A percentile compares a stretch with the other conserved stretches of the same genome.
phyloP scores from a whole-genome alignment of 2,113 vertebrate genomes.

The Meleagris gallopavo region DNA sequence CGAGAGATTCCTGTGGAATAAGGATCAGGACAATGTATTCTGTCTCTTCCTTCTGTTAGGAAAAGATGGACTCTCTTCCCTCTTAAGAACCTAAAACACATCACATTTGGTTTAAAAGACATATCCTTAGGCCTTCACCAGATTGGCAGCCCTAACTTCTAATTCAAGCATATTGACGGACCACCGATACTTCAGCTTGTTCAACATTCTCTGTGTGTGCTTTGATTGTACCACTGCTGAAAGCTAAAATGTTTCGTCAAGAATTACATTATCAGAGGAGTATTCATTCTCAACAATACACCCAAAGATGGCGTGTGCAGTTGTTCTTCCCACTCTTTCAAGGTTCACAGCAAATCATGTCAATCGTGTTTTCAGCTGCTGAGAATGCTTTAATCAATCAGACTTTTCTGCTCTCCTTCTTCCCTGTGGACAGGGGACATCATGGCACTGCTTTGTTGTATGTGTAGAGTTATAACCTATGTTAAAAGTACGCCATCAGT shows the following conservation, averaged over 20 bases:
- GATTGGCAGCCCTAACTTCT: background rate
- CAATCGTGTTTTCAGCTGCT: background rate
- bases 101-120: background rate
- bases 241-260: background rate
- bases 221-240: background rate
- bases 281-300: background rate
- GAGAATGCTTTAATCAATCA: constrained; percentile 37
- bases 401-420: background rate
- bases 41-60: background rate
- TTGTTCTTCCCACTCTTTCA: background rate
- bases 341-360: background rate
- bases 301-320: background rate
- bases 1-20: background rate
- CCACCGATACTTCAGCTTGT: background rate
- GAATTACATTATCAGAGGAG: background rate
- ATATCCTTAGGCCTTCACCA: background rate
- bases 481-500: background rate
- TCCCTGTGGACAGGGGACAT: background rate
- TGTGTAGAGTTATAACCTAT: constrained; percentile 33
- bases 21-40: background rate
- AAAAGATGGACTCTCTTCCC: background rate
- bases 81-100: background rate
- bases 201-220: background rate
- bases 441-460: constrained; percentile 1
- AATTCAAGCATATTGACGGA: background rate